Percentiles rank a stretch among this genome's conserved stretches.
Conservation (phyloP, 2,797 vertebrate genomes). For the Trematomus bernacchii region DNA sequence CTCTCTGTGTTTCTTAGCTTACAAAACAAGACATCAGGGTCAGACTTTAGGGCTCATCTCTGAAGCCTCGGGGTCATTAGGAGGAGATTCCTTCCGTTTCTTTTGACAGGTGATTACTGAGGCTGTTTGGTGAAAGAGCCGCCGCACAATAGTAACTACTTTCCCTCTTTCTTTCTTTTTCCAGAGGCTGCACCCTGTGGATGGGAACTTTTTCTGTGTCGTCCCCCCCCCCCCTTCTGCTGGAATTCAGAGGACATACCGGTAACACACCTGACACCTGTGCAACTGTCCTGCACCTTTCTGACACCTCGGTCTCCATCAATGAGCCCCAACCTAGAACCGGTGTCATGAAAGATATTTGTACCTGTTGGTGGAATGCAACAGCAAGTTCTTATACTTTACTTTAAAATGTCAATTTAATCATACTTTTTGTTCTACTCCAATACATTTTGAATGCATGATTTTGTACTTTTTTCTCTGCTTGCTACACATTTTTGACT, state of each 20-base stretch:
- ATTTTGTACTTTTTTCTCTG: no score
- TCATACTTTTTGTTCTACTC: no score
- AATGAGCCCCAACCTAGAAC: neutral
- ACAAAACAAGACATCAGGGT: conserved; percentile 75
- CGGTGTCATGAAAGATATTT: neutral
- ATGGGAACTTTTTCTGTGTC: conserved; percentile 41
- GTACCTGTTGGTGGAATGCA: no score
- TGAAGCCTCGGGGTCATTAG: conserved; percentile 64
- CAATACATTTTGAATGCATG: no score
- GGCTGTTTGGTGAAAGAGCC: conserved; percentile 55
- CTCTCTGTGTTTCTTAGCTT: conserved; percentile 55
- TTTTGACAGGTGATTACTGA: conserved; percentile 73
- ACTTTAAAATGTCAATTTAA: no score
- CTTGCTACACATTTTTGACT: no score
- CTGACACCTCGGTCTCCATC: conserved; percentile 18
- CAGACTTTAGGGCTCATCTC: conserved; percentile 56
- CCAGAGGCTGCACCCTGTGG: conserved; percentile 20
- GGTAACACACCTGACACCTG: conserved; percentile 80
- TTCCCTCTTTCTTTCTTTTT: conserved; percentile 31
- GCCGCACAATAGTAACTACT: conserved; percentile 55
- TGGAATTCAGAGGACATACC: conserved; percentile 51
- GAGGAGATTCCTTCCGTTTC: conserved; percentile 70
- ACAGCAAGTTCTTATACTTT: no score
- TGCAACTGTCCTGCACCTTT: conserved; percentile 53
- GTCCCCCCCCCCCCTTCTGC: conserved; percentile 11